Evolutionary conservation across 2,113 vertebrate species (phyloP).

Genomic region (Boleophthalmus pectinirostris): DNA sequence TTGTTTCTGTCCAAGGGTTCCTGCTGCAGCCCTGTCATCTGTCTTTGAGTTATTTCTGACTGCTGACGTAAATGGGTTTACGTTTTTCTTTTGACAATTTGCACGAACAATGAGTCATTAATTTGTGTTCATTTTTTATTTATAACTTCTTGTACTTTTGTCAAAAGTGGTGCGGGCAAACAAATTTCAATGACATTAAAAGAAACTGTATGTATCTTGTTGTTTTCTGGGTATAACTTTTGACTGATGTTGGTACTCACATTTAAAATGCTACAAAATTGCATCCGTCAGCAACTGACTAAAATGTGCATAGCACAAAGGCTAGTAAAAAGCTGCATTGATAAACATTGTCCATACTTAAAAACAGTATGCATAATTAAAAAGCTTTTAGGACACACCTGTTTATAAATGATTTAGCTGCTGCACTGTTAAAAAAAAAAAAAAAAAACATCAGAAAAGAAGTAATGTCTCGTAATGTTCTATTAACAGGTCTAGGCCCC

Average conservation of each 20-base stretch:
- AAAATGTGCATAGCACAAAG: constrained; percentile 1
- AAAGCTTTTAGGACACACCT: background rate
- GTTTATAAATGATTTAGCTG: background rate
- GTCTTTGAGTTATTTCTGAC: constrained; percentile 89
- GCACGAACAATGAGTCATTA: constrained; percentile 84
- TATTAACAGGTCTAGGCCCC: constrained; percentile 22
- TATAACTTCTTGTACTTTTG: constrained; percentile 91
- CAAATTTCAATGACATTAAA: constrained; percentile 92
- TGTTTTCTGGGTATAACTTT: constrained; percentile 5
- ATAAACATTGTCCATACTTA: background rate
- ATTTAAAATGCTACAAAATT: background rate
- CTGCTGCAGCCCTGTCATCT: constrained; percentile 67
- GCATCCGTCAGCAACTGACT: background rate
- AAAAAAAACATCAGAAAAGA: background rate
- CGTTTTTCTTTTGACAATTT: constrained; percentile 75
- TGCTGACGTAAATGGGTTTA: constrained; percentile 66
- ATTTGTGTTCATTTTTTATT: constrained; percentile 73
- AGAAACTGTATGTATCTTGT: constrained; percentile 54
- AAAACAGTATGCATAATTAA: background rate
- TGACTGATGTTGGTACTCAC: background rate
- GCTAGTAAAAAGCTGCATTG: background rate
- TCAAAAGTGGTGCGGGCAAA: constrained; percentile 91
- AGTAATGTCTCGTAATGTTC: background rate
- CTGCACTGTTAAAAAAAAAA: background rate
- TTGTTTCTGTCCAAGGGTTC: constrained; percentile 62